Base-by-base conservation (phyloP, 37 sponge, comb jelly and placozoan species). In the Beroe ovata region DNA sequence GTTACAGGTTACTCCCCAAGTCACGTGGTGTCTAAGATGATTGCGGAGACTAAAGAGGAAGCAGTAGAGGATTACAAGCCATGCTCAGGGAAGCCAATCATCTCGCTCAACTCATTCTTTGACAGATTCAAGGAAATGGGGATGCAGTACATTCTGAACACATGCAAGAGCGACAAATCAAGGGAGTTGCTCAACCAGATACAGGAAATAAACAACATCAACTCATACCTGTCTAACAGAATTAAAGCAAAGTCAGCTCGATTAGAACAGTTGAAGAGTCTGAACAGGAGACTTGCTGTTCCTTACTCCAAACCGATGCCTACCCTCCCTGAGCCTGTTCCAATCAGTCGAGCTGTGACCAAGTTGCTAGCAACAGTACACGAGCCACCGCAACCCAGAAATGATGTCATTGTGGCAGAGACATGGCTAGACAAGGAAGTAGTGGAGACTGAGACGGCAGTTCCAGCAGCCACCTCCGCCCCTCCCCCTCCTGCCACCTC, bases 51-150 rank as follows among this genome's bases (percentile, higher is more conserved):
- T 21, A 3, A 38, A 36, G 71, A 36, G 8, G 29, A 11, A 38
- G 18, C 54, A 11, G 47, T 42, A 19, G 54, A 39, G 47, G 84
- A 77, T 11, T 77, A 77, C 84, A 77, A 42, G 38, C 84, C 84
- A 1, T 77, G 84, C 28, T 42, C 47, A 18, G 84, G 84, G 23
- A 77, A 77, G 41, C 84, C 84, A 21, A 30, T 77, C 84, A 39
- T 77, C 41, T 36, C 84, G 1, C 84, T 77, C 16, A 35, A 77
- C 54, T 42, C 84, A 19, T 77, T 77, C 84, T 77, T 77, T 26
- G 54, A 42, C 28, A 11, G 84, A 1, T 77, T 77, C 54, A 77
- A 77, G 47, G 84, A 77, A 39, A 77, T 77, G 84, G 84, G 54
- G 22, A 77, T 77, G 84, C 84, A 77, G 54, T 25, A 77, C 54